Percentiles rank a stretch among this genome's conserved stretches.
Conservation (phyloP, 37 sponge, comb jelly and placozoan genomes). For the Halichondria panicea region DNA sequence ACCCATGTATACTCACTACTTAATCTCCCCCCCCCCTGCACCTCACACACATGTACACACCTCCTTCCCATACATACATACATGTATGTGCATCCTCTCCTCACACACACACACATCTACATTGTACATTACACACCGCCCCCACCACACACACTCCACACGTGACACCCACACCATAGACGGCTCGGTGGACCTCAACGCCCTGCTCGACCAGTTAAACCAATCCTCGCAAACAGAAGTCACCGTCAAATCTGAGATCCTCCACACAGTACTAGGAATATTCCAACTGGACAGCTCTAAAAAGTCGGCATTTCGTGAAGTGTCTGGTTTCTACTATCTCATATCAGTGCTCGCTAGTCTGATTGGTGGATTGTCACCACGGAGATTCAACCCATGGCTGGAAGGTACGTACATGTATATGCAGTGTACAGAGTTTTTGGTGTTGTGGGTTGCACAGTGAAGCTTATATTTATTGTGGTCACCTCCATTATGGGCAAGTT, state of each 20-base stretch:
- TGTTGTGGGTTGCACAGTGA: neutral
- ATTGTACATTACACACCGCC: neutral
- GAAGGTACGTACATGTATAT: slow-evolving; percentile 30
- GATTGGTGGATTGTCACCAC: slow-evolving; percentile 68
- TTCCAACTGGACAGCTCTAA: slow-evolving; percentile 71
- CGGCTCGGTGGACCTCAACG: slow-evolving; percentile 65
- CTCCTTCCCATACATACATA: neutral
- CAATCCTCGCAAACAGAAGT: slow-evolving; percentile 55
- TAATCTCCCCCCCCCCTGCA: neutral
- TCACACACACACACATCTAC: neutral
- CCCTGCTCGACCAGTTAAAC: slow-evolving; percentile 73
- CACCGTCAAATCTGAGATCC: slow-evolving; percentile 70
- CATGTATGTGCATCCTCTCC: neutral
- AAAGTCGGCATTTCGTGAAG: slow-evolving; percentile 80
- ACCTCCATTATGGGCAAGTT: no score
- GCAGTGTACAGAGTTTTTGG: neutral
- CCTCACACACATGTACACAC: neutral
- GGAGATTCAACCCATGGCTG: slow-evolving; percentile 41
- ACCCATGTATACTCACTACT: neutral
- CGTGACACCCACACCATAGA: slow-evolving; percentile 15
- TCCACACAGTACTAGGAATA: slow-evolving; percentile 62
- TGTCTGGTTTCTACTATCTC: slow-evolving; percentile 78
- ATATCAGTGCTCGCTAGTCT: slow-evolving; percentile 77
- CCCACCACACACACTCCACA: neutral
- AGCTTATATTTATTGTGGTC: no score